phyloP scores from a whole-genome alignment of 1,140 invertebrate genomes.

The Periplaneta americana region DNA sequence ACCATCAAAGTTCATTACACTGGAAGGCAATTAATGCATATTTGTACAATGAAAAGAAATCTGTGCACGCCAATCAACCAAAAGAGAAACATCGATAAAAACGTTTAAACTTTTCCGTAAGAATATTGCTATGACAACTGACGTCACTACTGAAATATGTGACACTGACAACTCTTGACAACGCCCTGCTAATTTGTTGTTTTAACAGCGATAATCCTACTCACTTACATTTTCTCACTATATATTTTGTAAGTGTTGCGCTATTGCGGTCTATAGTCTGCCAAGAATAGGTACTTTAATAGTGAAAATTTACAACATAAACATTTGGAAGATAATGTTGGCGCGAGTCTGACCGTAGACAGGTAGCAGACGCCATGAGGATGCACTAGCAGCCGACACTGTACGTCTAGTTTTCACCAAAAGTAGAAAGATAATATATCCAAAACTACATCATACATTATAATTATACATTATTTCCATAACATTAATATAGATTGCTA shows the following conservation, averaged over 20 bases:
- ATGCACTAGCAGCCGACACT: not conserved
- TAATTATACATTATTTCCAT: not conserved
- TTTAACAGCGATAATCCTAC: not conserved
- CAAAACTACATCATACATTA: not conserved
- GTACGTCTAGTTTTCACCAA: not conserved
- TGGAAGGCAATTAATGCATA: not conserved
- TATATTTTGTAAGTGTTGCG: not conserved
- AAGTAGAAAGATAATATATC: not conserved
- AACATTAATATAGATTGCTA: not conserved
- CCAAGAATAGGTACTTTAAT: not conserved
- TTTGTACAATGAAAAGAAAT: not conserved
- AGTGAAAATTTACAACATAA: not conserved
- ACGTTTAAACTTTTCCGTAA: not conserved
- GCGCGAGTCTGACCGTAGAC: not conserved
- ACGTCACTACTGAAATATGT: not conserved
- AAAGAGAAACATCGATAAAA: not conserved
- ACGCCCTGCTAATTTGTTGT: not conserved
- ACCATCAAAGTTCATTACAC: not conserved
- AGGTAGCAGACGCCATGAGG: not conserved
- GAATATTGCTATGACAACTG: not conserved
- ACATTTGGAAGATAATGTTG: not conserved
- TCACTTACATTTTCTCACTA: not conserved
- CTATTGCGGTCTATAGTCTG: not conserved
- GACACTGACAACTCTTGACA: not conserved
- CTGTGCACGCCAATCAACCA: not conserved